Percentiles rank a stretch among this genome's conserved stretches.
Conservation (phyloP, 2,888 invertebrate species). For the Yponomeuta plumbellus region DNA sequence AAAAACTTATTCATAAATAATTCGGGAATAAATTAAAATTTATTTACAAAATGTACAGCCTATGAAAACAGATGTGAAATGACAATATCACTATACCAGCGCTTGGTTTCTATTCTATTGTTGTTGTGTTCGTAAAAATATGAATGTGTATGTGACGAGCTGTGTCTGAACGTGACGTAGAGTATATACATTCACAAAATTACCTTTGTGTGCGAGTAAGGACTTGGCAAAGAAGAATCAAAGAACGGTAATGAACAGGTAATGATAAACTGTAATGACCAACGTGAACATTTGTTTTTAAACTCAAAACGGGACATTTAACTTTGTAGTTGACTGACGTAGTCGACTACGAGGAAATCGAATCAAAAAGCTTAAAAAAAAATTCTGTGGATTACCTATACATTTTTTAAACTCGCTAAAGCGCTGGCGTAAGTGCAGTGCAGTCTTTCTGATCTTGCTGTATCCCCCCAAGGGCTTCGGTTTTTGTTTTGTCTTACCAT, state of each 20-base stretch:
- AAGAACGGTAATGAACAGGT: not conserved
- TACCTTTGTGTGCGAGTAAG: not conserved
- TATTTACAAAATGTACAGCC: constrained; percentile 67
- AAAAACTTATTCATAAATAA: constrained; percentile 49
- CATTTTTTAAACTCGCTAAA: no score
- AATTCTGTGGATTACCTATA: no score
- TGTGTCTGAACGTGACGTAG: not conserved
- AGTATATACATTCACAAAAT: constrained; percentile 9
- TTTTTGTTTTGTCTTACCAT: no score
- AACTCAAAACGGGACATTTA: no score
- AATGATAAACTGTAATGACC: not conserved
- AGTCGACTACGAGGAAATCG: no score
- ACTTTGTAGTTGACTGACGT: no score
- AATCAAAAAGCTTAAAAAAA: no score
- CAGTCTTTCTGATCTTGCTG: no score
- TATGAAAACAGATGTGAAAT: constrained; percentile 65
- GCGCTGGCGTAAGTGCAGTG: no score
- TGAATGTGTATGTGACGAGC: constrained; percentile 6
- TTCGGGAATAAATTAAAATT: constrained; percentile 52
- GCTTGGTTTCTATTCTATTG: constrained; percentile 13
- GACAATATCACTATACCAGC: constrained; percentile 30
- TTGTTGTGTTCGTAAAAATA: constrained; percentile 13
- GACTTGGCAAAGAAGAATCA: not conserved
- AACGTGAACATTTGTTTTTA: no score
- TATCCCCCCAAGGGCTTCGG: no score